Evolutionary conservation across 2,888 invertebrate genomes (phyloP), one percentile per base, ranked within the genome.

Genomic region (Mesoligia furuncula): DNA sequence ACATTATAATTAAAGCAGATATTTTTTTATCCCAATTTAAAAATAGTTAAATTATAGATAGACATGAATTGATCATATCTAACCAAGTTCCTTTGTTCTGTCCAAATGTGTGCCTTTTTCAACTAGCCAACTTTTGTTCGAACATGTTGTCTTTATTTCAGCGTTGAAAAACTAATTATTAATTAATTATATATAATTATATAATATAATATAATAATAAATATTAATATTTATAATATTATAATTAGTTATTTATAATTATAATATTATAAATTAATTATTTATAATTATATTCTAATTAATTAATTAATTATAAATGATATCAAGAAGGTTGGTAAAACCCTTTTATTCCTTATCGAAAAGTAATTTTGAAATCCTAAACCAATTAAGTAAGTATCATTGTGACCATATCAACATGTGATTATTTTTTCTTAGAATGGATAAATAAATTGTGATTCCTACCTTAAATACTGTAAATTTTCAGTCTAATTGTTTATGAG

Each of bases 51-150:
- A 64, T 66, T 72, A 54, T 81, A 87, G 57, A 79, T 84, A 88
- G 74, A 84, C 65, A 75, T 54, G 73, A 87, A 85, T 79, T 51
- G 59, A 86, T 87, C 86, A 89, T 89, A 90, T 91, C 91, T 83
- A 85, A 91, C 87, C 87, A 90, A 91, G 90, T 93, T 92, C 90
- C 90, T 93, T 93, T 88, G 80, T 84, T 87, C 85, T 87, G 84
- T 85, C 91, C 89, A 90, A 90, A 90, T 87, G 83, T 82, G 93
- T 93, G 93, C 93, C 93, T 93, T 93, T 81, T 89, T 84, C 83
- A 85, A 83, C 75, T 79, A 83, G 64, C 78, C 77, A 83, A 59
- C 13, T 81, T 86, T 77, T 57, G 36, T 88, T 81, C 64, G 48
- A 80, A 77, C 54, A 66, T 71, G 54, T 48, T 77, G 45, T 62